Percentiles rank a stretch among this genome's conserved stretches.
These are phyloP conservation scores for Argopecten irradians DNA, from an alignment of 1,140 invertebrate genomes.

Conservation along the genomic window DNA sequence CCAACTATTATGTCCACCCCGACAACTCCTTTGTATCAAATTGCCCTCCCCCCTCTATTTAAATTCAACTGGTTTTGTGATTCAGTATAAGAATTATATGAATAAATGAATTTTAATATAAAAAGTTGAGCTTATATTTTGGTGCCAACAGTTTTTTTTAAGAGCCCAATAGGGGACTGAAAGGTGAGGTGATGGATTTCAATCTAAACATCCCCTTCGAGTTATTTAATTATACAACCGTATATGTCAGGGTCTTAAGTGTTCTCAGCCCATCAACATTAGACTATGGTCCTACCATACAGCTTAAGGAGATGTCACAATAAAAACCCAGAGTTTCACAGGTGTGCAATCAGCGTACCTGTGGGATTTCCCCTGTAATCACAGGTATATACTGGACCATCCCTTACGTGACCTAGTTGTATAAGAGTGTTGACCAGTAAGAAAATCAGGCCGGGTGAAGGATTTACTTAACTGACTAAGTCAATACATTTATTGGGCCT, in stretches of 20 bases:
- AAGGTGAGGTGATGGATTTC: neutral
- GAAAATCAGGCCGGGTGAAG: neutral
- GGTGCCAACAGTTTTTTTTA: neutral
- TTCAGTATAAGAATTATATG: neutral
- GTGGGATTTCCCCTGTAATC: conserved; percentile 1
- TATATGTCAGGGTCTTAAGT: neutral
- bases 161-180: neutral
- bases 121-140: conserved; percentile 11
- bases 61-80: conserved; percentile 7
- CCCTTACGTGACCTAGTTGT: neutral
- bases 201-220: neutral
- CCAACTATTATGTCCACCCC: neutral
- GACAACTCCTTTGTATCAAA: conserved; percentile 22
- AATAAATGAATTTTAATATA: conserved; percentile 19
- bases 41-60: conserved; percentile 9
- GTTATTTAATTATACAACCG: neutral
- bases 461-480: neutral
- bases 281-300: neutral
- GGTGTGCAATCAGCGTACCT: neutral
- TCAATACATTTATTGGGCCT: neutral
- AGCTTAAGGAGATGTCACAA: neutral
- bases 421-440: neutral
- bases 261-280: neutral
- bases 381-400: neutral
- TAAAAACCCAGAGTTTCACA: conserved; percentile 4